phyloP scores from a whole-genome alignment of 1,140 invertebrate genomes.

The Charaxes varanes region DNA sequence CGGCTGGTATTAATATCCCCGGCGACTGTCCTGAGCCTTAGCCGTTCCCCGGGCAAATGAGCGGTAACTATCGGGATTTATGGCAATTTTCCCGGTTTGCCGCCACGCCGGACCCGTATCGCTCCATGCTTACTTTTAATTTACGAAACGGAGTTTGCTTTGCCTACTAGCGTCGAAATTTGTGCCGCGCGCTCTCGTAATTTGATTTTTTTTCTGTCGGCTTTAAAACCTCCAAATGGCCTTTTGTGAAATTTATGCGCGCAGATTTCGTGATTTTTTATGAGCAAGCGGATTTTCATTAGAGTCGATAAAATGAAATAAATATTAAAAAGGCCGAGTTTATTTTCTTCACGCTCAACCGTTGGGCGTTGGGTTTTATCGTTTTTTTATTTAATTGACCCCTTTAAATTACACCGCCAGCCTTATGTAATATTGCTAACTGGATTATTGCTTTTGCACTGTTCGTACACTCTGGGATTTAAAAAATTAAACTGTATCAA shows the following conservation, averaged over 20 bases:
- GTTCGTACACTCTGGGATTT: no score
- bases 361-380: no score
- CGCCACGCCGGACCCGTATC: slow-evolving; percentile 19
- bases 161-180: slow-evolving; percentile 27
- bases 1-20: slow-evolving; percentile 9
- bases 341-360: no score
- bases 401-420: no score
- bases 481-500: no score
- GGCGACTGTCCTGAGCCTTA: slow-evolving; percentile 4
- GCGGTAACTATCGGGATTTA: slow-evolving; percentile 38
- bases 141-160: slow-evolving; percentile 36
- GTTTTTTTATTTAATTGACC: no score
- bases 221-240: slow-evolving; percentile 22
- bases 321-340: slow-evolving; percentile 4
- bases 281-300: slow-evolving; percentile 10
- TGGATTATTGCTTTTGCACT: no score
- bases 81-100: slow-evolving; percentile 30
- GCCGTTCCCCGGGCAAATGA: slow-evolving; percentile 19
- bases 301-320: slow-evolving; percentile 9
- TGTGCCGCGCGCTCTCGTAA: slow-evolving; percentile 17
- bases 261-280: slow-evolving; percentile 20
- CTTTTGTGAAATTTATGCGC: slow-evolving; percentile 25
- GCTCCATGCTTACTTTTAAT: slow-evolving; percentile 47
- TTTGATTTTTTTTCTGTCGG: slow-evolving; percentile 17
- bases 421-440: no score